phyloP scores from a whole-genome alignment of 2,888 invertebrate species.

The Drosophila setosimentum region DNA sequence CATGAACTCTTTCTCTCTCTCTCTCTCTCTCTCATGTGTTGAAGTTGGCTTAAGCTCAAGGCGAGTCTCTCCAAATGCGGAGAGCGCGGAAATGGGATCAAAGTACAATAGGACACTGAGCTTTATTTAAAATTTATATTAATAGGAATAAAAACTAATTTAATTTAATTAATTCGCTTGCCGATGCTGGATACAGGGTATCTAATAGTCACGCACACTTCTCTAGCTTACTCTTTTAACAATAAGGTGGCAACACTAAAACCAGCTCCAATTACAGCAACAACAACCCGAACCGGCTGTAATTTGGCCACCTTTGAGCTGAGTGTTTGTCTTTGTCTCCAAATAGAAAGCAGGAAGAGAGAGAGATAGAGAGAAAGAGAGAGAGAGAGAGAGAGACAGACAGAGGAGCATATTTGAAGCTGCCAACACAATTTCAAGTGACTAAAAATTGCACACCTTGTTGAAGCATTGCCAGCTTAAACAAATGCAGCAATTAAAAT shows the following conservation, averaged over 20 bases:
- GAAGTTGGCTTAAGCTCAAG: too few relatives aligned
- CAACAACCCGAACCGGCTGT: constrained; percentile 63
- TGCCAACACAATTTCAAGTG: constrained; percentile 30
- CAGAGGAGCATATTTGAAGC: not conserved
- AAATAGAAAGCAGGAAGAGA: constrained; percentile 26
- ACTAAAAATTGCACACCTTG: constrained; percentile 23
- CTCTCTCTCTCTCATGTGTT: too few relatives aligned
- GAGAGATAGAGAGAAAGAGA: too few relatives aligned
- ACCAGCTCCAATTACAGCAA: constrained; percentile 48
- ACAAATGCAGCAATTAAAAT: constrained; percentile 2
- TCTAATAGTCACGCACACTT: not conserved
- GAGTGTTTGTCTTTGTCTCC: constrained; percentile 61
- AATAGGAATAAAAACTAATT: too few relatives aligned
- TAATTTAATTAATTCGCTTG: not conserved
- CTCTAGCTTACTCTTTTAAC: constrained; percentile 5
- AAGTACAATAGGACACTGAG: too few relatives aligned
- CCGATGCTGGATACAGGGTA: not conserved
- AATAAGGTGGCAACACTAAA: constrained; percentile 77
- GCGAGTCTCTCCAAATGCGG: too few relatives aligned
- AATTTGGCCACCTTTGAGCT: constrained; percentile 73
- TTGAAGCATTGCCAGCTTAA: constrained; percentile 13
- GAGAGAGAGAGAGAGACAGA: too few relatives aligned
- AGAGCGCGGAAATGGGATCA: too few relatives aligned
- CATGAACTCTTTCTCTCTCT: too few relatives aligned
- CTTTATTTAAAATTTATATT: too few relatives aligned